A percentile compares a stretch with the other conserved stretches of the same genome.
phyloP scores from a whole-genome alignment of 2,113 vertebrate species.

The Corvus cornix region DNA sequence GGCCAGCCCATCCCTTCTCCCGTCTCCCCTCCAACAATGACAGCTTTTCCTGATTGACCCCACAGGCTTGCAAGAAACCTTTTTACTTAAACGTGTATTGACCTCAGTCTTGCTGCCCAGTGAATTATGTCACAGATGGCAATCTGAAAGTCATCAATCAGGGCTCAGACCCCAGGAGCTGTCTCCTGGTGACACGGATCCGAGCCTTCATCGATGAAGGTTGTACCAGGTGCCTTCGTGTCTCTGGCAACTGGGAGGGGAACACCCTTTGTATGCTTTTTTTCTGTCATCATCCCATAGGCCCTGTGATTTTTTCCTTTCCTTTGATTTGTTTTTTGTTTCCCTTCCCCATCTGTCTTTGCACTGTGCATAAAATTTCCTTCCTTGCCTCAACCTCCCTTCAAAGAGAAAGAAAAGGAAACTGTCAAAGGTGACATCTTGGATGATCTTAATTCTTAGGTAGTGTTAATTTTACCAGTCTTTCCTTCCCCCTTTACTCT shows the following conservation, averaged over 20 bases:
- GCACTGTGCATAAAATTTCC: background rate
- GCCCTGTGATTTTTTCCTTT: background rate
- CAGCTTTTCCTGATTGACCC: slow-evolving; percentile 69
- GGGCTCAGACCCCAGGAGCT: slow-evolving; percentile 20
- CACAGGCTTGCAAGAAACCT: slow-evolving; percentile 67
- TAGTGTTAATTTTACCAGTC: background rate
- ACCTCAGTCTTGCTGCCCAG: slow-evolving; percentile 63
- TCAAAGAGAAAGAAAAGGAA: background rate
- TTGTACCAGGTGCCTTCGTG: background rate
- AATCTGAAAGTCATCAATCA: slow-evolving; percentile 70
- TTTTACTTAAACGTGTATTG: slow-evolving; percentile 81
- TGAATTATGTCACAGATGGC: slow-evolving; percentile 72
- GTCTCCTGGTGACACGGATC: slow-evolving; percentile 47
- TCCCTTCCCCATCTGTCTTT: background rate
- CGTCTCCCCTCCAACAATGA: background rate
- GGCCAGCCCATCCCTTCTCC: background rate
- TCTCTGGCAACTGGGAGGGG: background rate
- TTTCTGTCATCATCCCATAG: background rate
- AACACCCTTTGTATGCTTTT: background rate
- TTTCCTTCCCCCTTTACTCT: background rate
- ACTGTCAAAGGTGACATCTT: background rate
- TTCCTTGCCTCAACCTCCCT: background rate
- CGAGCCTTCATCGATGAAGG: background rate
- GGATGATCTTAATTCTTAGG: background rate
- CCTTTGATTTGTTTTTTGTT: slow-evolving; percentile 2